Evolutionary conservation across 2,797 vertebrate species (phyloP), one percentile per base, ranked within the genome.

Genomic region (Cynodonichthys magdalenae): DNA sequence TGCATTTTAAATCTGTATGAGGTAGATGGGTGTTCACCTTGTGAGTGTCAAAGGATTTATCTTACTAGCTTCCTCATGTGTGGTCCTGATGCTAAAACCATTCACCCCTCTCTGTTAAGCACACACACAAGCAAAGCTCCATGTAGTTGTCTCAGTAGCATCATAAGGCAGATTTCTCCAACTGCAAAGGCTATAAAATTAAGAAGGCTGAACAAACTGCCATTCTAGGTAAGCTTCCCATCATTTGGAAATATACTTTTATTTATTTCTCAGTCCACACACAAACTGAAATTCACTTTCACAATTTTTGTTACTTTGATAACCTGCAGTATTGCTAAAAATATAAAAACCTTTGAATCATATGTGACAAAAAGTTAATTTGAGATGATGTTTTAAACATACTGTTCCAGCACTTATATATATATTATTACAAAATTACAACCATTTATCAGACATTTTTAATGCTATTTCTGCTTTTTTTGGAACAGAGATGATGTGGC

Each of bases 401-500:
- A n/a, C n/a, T n/a, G n/a, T n/a, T n/a, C n/a, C n/a, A n/a, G n/a
- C n/a, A n/a, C n/a, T n/a, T 24, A 24, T 24, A 24, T 24, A 24
- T 24, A 24, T 24, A 14, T 42, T 6, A 10, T 17, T 11, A 11
- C 14, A 44, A 20, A 41, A 6, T 1, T 39, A 46, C 31, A 59
- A 41, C 10, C 42, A 66, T n/a, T 56, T 20, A 67, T 53, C 19
- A 11, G 18, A 52, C 31, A 6, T 20, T 3, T 15, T 2, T 41
- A 2, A 12, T 66, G 36, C 59, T 69, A 18, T 63, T 20, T 68
- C 9, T 74, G 17, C 34, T 63, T 51, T 72, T 69, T 49, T 63
- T 68, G 52, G 28, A 63, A 42, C 44, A 97, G 95, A 80, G 89
- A 93, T 59, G 84, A 74, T 54, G 80, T 87, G 34, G 81, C 88